phyloP scores from a whole-genome alignment of 2,888 invertebrate genomes.

The Hedychridium roseum region DNA sequence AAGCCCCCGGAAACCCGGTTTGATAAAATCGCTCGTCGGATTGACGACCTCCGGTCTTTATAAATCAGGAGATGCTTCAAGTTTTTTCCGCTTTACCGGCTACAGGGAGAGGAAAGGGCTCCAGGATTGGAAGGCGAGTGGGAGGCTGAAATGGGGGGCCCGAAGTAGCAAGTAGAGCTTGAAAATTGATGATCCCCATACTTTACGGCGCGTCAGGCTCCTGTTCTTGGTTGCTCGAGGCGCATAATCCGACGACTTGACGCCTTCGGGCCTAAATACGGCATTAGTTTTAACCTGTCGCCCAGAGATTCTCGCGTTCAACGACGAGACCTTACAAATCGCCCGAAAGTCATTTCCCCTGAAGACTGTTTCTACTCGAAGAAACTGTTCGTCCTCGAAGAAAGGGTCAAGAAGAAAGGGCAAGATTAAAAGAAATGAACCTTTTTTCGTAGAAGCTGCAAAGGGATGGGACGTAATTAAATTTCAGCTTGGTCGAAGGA shows the following conservation, averaged over 20 bases:
- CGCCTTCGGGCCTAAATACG: constrained; percentile 38
- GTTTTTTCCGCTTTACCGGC: constrained; percentile 23
- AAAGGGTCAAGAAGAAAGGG: no score
- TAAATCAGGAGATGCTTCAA: constrained; percentile 32
- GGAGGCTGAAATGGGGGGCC: no score
- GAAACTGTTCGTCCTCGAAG: no score
- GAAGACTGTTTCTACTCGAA: no score
- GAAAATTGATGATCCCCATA: constrained; percentile 56
- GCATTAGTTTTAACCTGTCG: constrained; percentile 3
- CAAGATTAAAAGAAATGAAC: no score
- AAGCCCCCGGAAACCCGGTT: no score
- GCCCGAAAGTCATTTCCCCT: no score
- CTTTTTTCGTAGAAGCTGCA: no score
- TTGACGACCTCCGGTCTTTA: constrained; percentile 14
- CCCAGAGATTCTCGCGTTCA: no score
- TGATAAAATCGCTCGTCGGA: constrained; percentile 21
- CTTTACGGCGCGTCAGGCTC: constrained; percentile 44
- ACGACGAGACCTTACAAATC: no score
- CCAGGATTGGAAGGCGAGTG: constrained; percentile 1
- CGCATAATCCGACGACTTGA: constrained; percentile 54
- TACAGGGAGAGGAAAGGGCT: constrained; percentile 1
- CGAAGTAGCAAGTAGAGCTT: constrained; percentile 13
- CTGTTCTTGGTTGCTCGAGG: constrained; percentile 33
- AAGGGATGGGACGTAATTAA: no score
- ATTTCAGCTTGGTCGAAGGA: no score